Evolutionary conservation across 2,888 invertebrate genomes (phyloP).

Genomic region (Tigriopus californicus): DNA sequence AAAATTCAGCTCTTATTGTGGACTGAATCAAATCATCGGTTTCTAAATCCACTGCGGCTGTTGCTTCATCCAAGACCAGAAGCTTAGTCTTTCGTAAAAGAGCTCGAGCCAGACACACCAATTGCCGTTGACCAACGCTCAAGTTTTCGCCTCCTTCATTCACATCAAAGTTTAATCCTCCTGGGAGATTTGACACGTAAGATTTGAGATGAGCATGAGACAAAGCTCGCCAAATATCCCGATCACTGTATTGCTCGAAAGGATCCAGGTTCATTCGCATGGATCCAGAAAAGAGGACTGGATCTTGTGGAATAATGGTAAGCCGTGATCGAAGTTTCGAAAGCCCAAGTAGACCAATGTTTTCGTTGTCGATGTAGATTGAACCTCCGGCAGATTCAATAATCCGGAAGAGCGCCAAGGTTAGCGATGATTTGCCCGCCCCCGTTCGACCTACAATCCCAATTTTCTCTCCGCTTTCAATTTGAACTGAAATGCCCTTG

Average conservation of each 20-base stretch:
- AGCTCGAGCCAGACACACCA: constrained; percentile 25
- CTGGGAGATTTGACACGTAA: constrained; percentile 59
- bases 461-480: constrained; percentile 30
- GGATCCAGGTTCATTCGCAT: constrained; percentile 84
- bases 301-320: constrained; percentile 44
- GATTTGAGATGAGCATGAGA: constrained; percentile 72
- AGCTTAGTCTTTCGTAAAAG: constrained; percentile 26
- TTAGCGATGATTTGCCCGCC: constrained; percentile 27
- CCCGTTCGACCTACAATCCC: constrained; percentile 23
- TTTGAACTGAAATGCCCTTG: constrained; percentile 41
- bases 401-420: constrained; percentile 26
- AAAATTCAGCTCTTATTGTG: constrained; percentile 71
- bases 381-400: constrained; percentile 26
- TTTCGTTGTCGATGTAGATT: constrained; percentile 29
- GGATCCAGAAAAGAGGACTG: constrained; percentile 79
- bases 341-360: constrained; percentile 36
- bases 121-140: constrained; percentile 25
- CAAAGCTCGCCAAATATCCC: constrained; percentile 66
- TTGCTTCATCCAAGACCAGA: constrained; percentile 35
- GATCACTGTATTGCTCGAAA: constrained; percentile 53
- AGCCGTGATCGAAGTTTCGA: constrained; percentile 27
- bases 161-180: constrained; percentile 63
- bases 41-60: constrained; percentile 35
- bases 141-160: constrained; percentile 77
- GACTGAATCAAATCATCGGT: constrained; percentile 37